Evolutionary conservation across 2,797 vertebrate genomes (phyloP), one percentile per base, ranked within the genome.

Genomic region (Ciconia nigra): DNA sequence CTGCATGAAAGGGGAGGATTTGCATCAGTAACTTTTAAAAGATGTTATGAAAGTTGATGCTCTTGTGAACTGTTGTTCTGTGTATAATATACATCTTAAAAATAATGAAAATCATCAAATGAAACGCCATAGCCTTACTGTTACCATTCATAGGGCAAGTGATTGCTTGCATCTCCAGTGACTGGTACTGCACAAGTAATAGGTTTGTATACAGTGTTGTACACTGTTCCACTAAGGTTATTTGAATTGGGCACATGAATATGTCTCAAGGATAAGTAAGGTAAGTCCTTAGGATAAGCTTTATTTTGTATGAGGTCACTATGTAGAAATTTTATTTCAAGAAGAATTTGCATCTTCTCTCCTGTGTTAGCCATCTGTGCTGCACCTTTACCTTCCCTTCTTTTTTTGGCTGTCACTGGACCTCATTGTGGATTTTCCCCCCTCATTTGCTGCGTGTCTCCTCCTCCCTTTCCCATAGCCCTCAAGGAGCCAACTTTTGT

Each of bases 1-100:
- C 81, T 90, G 54, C 49, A 41, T 42, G 66, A 62, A 78, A 70
- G 19, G 57, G 39, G 35, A 87, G 54, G 77, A 79, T 87, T 92
- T 86, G 28, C 69, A 71, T 93, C 35, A 37, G 41, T 59, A 58
- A 46, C 44, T 78, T 93, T 83, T 63, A 83, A 83, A 91, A 89
- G 47, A 51, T 70, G 57, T 55, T 86, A 14, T 47, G 59, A 42
- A 85, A 86, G 44, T 21, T 19, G 57, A 13, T 71, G 62, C 15
- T 90, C 3, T 57, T 71, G 44, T 33, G 26, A 83, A 55, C 35
- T 61, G 19, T 61, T 87, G 51, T 39, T 78, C 35, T 55, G 47
- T 52, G 26, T 58, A 33, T 66, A 44, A 58, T 25, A 8, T 3
- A 6, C 13, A 15, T 42, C 58, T 87, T 71, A 39, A 93, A 91